Conservation (phyloP, 1,140 invertebrate genomes). For the Neodiprion virginianus region DNA sequence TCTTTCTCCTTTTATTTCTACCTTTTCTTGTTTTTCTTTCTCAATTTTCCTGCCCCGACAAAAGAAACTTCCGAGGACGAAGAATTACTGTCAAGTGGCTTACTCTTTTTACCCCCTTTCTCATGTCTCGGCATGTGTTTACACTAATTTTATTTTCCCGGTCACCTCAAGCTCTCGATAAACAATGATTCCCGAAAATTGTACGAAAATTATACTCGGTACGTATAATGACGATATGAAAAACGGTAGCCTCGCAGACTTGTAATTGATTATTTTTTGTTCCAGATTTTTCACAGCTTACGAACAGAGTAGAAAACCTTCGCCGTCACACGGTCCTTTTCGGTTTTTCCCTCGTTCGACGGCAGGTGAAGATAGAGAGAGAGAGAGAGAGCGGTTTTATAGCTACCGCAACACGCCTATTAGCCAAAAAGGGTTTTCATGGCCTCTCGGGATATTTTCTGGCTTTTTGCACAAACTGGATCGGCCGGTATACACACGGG, state of each 20-base stretch:
- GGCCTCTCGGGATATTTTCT: constrained; percentile 48
- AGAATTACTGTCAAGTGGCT: constrained; percentile 24
- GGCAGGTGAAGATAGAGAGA: background rate
- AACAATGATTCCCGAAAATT: no score
- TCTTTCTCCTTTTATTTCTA: constrained; percentile 21
- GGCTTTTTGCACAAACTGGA: constrained; percentile 57
- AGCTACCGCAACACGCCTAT: constrained; percentile 33
- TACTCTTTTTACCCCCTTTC: background rate
- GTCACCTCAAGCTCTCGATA: background rate
- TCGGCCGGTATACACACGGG: constrained; percentile 24
- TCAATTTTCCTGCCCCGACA: constrained; percentile 25
- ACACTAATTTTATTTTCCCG: constrained; percentile 34
- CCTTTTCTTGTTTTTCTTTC: constrained; percentile 15
- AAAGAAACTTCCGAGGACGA: constrained; percentile 25
- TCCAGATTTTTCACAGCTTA: no score
- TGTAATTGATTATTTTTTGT: no score
- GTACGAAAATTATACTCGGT: no score
- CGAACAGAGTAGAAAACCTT: no score
- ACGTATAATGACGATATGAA: no score
- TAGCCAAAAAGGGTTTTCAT: constrained; percentile 48
- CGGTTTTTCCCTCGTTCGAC: no score
- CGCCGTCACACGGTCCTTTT: no score
- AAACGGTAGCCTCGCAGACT: no score
- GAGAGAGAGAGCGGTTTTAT: background rate
- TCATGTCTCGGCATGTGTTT: constrained; percentile 16